Conservation (phyloP, 2,113 vertebrate species). For the Seriola rivoliana region DNA sequence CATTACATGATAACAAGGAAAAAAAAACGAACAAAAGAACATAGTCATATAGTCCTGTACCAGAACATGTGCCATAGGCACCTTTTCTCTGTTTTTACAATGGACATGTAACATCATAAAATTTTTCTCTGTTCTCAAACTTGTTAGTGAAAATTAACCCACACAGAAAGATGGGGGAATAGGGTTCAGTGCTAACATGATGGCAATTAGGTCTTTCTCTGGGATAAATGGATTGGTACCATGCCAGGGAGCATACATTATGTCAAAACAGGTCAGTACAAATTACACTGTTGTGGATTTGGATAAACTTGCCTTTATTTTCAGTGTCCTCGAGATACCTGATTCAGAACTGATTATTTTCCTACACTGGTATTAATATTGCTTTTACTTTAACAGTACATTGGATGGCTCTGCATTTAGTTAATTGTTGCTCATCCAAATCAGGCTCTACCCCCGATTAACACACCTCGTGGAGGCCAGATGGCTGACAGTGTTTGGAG, state of each 20-base stretch:
- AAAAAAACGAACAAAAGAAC: not conserved
- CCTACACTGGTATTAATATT: not conserved
- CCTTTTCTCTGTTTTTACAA: not conserved
- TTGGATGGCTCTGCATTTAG: not conserved
- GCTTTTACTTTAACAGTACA: not conserved
- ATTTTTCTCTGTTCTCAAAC: not conserved
- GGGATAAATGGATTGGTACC: slow-evolving; percentile 48
- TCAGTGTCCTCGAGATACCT: not conserved
- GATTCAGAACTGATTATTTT: slow-evolving; percentile 1
- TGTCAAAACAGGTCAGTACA: slow-evolving; percentile 19
- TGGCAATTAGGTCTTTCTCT: slow-evolving; percentile 40
- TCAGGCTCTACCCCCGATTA: not conserved
- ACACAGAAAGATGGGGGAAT: not conserved
- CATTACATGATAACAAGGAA: not conserved
- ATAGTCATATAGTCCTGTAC: not conserved
- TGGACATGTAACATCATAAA: not conserved
- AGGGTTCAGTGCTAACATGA: slow-evolving; percentile 1
- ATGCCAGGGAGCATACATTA: slow-evolving; percentile 15
- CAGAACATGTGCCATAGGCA: not conserved
- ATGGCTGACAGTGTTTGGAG: not conserved
- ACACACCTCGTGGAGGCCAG: not conserved
- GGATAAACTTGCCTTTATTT: not conserved
- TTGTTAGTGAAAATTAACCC: not conserved
- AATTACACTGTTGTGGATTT: not conserved
- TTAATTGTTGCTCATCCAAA: not conserved